Evolutionary conservation across 1,140 invertebrate genomes (phyloP), one percentile per base, ranked within the genome.

Genomic region (Drosophila jambulina): DNA sequence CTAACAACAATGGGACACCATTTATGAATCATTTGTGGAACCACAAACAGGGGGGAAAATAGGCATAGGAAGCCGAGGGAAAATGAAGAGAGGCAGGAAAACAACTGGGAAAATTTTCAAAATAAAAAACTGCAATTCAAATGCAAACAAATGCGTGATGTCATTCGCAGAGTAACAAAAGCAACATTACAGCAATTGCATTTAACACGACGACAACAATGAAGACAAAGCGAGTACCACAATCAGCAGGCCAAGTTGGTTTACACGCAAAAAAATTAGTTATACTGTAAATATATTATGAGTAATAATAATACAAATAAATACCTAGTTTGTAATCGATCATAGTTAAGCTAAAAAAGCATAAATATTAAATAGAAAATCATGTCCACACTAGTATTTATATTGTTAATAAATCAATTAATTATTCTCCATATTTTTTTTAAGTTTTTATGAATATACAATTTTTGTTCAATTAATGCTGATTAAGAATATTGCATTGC

Each of bases 121-220:
- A 23, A 17, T 13, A 45, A 27, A 65, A 29, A 51, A 51, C 9
- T 56, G 75, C 49, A 61, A 45, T 60, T 64, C 42, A 78, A 36
- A 59, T 62, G 64, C 51, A 60, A 69, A 67, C 63, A 78, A 78
- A 70, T 78, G 64, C 75, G 64, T 78, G 75, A 78, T 78, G 75
- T 78, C 75, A 78, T 78, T 78, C 56, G 32, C 61, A 51, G 23
- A 40, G 43, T 36, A 48, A 32, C 65, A 67, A 43, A 25, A 48
- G 40, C 59, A 61, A 42, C 57, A 78, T 70, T 67, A 58, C 21
- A 58, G 76, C 65, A 70, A 71, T 70, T 78, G 76, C 75, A 71
- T 78, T 78, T 78, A 51, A 56, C 51, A 78, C 72, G 43, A 75
- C 23, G 48, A 57, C 60, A 64, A 75, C 70, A 67, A 56, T 15